Conservation (phyloP, 2,888 invertebrate genomes). For the Chrysopilus asiliformis region DNA sequence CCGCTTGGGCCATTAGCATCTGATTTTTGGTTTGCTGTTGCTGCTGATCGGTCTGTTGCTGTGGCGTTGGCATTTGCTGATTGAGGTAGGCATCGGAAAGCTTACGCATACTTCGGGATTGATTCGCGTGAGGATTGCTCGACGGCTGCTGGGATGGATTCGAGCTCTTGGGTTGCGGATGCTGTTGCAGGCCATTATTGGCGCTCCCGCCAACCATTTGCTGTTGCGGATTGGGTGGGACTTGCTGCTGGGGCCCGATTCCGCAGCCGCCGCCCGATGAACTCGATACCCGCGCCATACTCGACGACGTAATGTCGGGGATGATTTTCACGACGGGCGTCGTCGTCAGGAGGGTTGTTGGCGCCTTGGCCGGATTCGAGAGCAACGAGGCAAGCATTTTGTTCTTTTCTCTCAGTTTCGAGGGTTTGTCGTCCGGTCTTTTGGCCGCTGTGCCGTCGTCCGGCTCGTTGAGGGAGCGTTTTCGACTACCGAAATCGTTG, state of each 20-base stretch:
- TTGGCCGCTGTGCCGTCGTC: constrained; percentile 38
- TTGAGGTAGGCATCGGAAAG: constrained; percentile 19
- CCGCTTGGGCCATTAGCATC: constrained; percentile 15
- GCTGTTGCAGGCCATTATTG: constrained; percentile 10
- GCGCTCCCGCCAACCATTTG: constrained; percentile 11
- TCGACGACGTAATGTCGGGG: constrained; percentile 32
- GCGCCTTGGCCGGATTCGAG: constrained; percentile 58
- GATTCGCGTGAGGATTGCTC: constrained; percentile 15
- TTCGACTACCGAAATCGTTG: constrained; percentile 38
- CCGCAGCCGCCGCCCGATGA: no score
- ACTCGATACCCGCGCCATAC: constrained; percentile 23
- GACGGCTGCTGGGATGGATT: constrained; percentile 26
- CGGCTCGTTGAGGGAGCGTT: constrained; percentile 49
- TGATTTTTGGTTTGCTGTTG: constrained; percentile 22
- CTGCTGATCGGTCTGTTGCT: constrained; percentile 26
- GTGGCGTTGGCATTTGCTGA: constrained; percentile 27
- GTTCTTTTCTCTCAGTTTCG: constrained; percentile 67
- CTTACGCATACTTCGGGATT: constrained; percentile 14
- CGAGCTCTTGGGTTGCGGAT: constrained; percentile 13
- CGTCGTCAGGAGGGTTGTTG: constrained; percentile 32
- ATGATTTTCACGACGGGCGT: constrained; percentile 31
- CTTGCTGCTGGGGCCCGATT: constrained; percentile 13
- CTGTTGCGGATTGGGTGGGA: constrained; percentile 37
- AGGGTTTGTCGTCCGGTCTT: constrained; percentile 37
- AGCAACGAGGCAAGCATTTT: constrained; percentile 73